Base-by-base conservation (phyloP, 2,797 vertebrate genomes). In the Sebastes vulpes region DNA sequence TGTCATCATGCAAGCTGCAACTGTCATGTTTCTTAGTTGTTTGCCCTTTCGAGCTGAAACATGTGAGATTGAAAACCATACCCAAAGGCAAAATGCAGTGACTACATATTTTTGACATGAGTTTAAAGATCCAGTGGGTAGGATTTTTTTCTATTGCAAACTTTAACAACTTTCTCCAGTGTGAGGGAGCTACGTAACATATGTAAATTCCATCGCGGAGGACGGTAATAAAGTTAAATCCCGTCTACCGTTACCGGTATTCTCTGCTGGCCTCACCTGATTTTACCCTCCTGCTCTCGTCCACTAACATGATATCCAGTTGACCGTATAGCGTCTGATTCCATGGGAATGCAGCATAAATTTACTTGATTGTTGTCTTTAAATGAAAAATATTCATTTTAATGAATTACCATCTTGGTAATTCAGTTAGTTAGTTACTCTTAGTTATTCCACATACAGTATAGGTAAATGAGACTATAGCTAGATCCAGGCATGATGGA, bases 1-100 rank as follows among this genome's bases (percentile, higher is more conserved):
- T 54, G 75, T 83, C 57, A 50, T 73, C 56, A 59, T 77, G 38
- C 31, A 81, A 80, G 78, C 58, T 48, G 31, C 31, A 72, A 31
- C n/a, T 57, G 3, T 58, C 11, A 58, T 28, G 6, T 60, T 65
- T 61, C 3, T 12, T 59, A 38, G 29, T 54, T 71, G 29, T 54
- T 71, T 59, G 38, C 25, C 26, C 21, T 54, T 54, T 4, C 4
- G 5, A 78, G 48, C 28, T 16, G n/a, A 58, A 18, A 26, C 4
- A 18, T 16, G 26, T 11, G 18, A 16, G 0, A 58, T 72, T 31
- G 71, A 5, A 52, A 53, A 52, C 28, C 16, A 12, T 21, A 20
- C 9, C 20, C 12, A 29, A 32, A 38, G 42, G n/a, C 35, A 64
- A 38, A 56, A 21, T 2, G 2, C 26, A 66, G 59, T 20, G 9